A percentile compares a stretch with the other conserved stretches of the same genome.
Evolutionary conservation across 2,888 invertebrate genomes (phyloP).

Genomic region (Elysia crispata): DNA sequence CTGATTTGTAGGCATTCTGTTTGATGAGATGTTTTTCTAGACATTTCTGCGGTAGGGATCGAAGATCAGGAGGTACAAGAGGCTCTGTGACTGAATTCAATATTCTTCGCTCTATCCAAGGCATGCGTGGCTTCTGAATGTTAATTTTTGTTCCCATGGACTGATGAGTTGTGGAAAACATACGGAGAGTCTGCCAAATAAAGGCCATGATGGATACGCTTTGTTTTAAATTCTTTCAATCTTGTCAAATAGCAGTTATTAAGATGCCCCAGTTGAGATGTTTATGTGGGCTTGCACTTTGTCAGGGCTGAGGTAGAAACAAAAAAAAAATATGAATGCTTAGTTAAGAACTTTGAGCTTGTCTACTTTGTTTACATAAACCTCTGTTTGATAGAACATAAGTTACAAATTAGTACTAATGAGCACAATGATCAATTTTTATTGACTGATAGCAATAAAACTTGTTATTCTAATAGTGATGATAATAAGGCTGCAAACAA

Average conservation of each 20-base stretch:
- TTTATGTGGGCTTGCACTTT: not conserved
- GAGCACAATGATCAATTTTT: too few species aligned
- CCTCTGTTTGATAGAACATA: too few species aligned
- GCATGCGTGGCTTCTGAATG: constrained; percentile 37
- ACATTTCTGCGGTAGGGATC: constrained; percentile 36
- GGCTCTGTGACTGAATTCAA: constrained; percentile 44
- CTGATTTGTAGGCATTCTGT: constrained; percentile 13
- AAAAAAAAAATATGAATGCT: not conserved
- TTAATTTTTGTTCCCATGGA: constrained; percentile 10
- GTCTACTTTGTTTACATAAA: too few species aligned
- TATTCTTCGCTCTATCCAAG: constrained; percentile 45
- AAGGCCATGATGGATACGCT: not conserved
- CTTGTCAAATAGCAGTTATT: not conserved
- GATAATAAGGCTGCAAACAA: too few species aligned
- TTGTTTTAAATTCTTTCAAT: not conserved
- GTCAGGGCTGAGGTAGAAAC: not conserved
- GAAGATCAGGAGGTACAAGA: constrained; percentile 34
- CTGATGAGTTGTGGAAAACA: constrained; percentile 28
- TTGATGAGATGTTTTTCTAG: constrained; percentile 10
- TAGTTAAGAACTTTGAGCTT: too few species aligned
- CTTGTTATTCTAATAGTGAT: too few species aligned
- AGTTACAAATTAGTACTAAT: too few species aligned
- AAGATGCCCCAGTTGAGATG: constrained; percentile 12
- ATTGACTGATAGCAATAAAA: too few species aligned
- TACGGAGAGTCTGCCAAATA: constrained; percentile 17